Evolutionary conservation across 2,797 vertebrate species (phyloP).

Genomic region (Bovichtus diacanthus): DNA sequence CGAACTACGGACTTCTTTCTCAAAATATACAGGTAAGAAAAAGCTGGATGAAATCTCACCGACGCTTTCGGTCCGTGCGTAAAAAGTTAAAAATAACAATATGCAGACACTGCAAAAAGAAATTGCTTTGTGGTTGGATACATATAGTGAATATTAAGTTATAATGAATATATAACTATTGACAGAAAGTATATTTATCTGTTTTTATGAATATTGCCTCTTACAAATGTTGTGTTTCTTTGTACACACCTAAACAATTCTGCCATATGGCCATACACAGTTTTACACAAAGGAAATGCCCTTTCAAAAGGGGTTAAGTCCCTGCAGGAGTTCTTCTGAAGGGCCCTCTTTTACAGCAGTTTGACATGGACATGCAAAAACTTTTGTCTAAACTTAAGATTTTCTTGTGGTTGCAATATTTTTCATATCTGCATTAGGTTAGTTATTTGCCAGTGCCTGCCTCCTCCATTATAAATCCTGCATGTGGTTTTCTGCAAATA

Average conservation of each 20-base stretch:
- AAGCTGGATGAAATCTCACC: background rate
- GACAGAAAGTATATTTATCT: background rate
- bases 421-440: background rate
- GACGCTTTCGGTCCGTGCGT: background rate
- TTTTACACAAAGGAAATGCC: conserved; percentile 54
- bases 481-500: background rate
- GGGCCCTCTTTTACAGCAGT: background rate
- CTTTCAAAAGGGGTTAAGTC: conserved; percentile 32
- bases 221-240: background rate
- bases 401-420: background rate
- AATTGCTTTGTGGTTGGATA: background rate
- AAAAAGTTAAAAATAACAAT: background rate
- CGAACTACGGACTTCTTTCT: conserved; percentile 78
- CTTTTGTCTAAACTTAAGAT: background rate
- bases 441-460: background rate
- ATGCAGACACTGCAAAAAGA: background rate
- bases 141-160: background rate
- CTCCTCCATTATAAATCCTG: background rate
- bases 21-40: conserved; percentile 90
- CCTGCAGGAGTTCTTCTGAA: conserved; percentile 15
- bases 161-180: background rate
- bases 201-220: background rate
- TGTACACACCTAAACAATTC: too few relatives aligned
- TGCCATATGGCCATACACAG: conserved; percentile 57
- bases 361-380: background rate